A percentile compares a stretch with the other conserved stretches of the same genome.
Evolutionary conservation across 2,797 vertebrate species (phyloP).

Genomic region (Pangasius krempfi): DNA sequence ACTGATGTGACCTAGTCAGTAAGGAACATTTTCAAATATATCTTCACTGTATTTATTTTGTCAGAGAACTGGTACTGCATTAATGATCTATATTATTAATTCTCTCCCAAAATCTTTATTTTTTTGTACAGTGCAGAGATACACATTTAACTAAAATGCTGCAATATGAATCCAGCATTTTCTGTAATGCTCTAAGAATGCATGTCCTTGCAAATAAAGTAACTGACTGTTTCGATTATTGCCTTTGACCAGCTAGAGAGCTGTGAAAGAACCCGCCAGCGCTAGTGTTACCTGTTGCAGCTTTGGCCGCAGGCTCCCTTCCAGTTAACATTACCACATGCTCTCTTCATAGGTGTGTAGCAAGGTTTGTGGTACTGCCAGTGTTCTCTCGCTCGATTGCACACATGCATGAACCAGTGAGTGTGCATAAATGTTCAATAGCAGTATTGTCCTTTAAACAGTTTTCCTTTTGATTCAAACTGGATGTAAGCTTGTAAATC

Average conservation of each 20-base stretch:
- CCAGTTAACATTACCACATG: neutral
- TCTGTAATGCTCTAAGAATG: neutral
- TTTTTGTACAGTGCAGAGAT: neutral
- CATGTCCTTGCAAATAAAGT: neutral
- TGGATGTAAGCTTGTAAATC: neutral
- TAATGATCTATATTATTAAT: neutral
- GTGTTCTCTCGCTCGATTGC: neutral
- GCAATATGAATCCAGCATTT: neutral
- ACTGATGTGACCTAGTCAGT: neutral
- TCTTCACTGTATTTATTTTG: neutral
- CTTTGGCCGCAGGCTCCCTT: neutral
- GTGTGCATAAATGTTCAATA: neutral
- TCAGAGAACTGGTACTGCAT: neutral
- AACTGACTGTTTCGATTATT: neutral
- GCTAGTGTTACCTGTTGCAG: neutral
- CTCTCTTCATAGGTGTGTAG: neutral
- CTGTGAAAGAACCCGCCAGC: neutral
- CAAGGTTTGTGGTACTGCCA: neutral
- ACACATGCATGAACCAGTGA: neutral
- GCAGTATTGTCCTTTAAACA: neutral
- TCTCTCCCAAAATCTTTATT: neutral
- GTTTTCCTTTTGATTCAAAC: neutral
- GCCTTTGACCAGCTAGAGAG: neutral
- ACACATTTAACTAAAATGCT: neutral
- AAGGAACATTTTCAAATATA: neutral